phyloP scores from a whole-genome alignment of 2,797 vertebrate species.

The Threskiornis aethiopicus region DNA sequence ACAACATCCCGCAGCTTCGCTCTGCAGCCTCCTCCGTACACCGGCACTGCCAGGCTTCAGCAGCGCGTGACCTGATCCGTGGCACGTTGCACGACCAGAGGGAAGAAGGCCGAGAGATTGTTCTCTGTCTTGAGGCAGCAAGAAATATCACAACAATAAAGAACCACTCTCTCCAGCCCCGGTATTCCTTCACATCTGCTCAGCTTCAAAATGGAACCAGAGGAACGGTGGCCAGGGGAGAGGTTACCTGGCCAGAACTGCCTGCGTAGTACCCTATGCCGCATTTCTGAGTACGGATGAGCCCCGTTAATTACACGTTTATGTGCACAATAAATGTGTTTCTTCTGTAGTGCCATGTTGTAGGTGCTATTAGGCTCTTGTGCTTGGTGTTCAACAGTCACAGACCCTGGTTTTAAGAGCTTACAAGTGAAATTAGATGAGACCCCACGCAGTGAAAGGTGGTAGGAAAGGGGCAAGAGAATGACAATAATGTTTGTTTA shows the following conservation, averaged over 20 bases:
- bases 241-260: neutral
- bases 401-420: neutral
- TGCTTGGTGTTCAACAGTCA: neutral
- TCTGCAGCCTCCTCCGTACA: neutral
- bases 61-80: neutral
- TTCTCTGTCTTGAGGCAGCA: neutral
- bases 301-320: neutral
- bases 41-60: neutral
- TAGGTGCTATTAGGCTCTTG: neutral
- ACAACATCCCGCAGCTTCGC: neutral
- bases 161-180: neutral
- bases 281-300: neutral
- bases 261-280: neutral
- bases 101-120: neutral
- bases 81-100: neutral
- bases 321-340: neutral
- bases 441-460: neutral
- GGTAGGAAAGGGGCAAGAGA: neutral
- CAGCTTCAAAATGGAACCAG: neutral
- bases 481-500: neutral
- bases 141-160: neutral
- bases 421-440: slow-evolving; percentile 1
- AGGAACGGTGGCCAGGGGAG: neutral
- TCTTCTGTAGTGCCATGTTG: neutral
- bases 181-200: neutral